Evolutionary conservation across 2,888 invertebrate genomes (phyloP).

Genomic region (Apeira syringaria): DNA sequence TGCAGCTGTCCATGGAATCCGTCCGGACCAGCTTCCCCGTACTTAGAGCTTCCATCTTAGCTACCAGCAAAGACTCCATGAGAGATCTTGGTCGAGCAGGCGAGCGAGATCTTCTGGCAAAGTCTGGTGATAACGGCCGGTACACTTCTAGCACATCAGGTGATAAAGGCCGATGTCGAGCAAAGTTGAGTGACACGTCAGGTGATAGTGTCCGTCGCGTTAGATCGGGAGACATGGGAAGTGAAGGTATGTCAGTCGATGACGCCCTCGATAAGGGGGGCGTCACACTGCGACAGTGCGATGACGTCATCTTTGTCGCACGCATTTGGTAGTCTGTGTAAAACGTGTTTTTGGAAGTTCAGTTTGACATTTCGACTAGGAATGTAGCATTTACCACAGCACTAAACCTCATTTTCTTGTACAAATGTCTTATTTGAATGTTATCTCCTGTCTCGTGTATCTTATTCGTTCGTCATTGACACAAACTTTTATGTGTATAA

Average conservation of each 20-base stretch:
- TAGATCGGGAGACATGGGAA: conserved; percentile 37
- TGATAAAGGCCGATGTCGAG: conserved; percentile 59
- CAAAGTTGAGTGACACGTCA: conserved; percentile 58
- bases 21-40: conserved; percentile 86
- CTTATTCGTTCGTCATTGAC: no score
- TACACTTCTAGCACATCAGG: conserved; percentile 64
- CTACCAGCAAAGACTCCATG: conserved; percentile 91
- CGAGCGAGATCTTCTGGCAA: conserved; percentile 70
- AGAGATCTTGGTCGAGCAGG: conserved; percentile 88
- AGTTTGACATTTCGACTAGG: conserved; percentile 2
- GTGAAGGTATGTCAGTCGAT: conserved; percentile 59
- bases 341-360: not conserved
- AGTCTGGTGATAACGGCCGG: conserved; percentile 72
- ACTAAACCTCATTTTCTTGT: no score
- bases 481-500: no score
- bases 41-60: conserved; percentile 90
- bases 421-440: no score
- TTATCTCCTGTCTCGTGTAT: no score
- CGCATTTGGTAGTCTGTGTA: conserved; percentile 55
- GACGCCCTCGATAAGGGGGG: conserved; percentile 77
- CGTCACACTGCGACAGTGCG: conserved; percentile 76
- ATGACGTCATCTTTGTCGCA: conserved; percentile 79
- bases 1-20: conserved; percentile 90
- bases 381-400: no score
- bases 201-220: conserved; percentile 47